phyloP scores from a whole-genome alignment of 1,140 invertebrate species.

The Palaemon carinicauda region DNA sequence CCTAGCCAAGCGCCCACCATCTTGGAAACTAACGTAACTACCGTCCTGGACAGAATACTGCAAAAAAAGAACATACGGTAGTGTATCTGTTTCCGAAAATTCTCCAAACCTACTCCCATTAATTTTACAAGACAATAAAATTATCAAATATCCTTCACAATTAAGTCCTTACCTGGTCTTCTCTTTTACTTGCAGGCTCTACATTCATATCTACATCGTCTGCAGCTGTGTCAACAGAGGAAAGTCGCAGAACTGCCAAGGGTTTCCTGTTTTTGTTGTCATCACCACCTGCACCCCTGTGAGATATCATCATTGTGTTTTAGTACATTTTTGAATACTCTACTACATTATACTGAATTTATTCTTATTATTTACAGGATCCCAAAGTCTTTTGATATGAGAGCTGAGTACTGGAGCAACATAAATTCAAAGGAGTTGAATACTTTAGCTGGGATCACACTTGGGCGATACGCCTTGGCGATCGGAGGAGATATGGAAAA shows the following conservation, averaged over 20 bases:
- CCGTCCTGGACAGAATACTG: slow-evolving; percentile 56
- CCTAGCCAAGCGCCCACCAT: slow-evolving; percentile 48
- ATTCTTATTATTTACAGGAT: too few relatives aligned
- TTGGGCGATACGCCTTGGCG: too few relatives aligned
- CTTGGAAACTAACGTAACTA: slow-evolving; percentile 59
- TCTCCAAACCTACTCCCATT: too few relatives aligned
- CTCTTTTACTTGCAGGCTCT: slow-evolving; percentile 57
- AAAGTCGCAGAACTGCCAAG: slow-evolving; percentile 53
- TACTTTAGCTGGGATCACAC: too few relatives aligned
- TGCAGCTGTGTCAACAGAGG: slow-evolving; percentile 56
- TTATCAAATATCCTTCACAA: too few relatives aligned
- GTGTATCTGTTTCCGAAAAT: neutral
- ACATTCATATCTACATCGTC: slow-evolving; percentile 60
- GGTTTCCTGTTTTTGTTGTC: slow-evolving; percentile 59
- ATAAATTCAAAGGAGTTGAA: too few relatives aligned
- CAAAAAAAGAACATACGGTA: neutral
- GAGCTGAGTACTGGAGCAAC: too few relatives aligned
- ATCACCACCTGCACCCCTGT: slow-evolving; percentile 43
- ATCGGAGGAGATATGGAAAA: too few relatives aligned
- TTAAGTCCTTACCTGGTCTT: slow-evolving; percentile 50
- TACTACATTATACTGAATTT: too few relatives aligned
- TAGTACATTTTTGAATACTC: too few relatives aligned
- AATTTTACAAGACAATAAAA: neutral
- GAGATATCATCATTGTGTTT: too few relatives aligned
- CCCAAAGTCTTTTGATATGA: too few relatives aligned